Evolutionary conservation across 2,113 vertebrate genomes (phyloP), one percentile per base, ranked within the genome.

Genomic region (Eolophus roseicapilla): DNA sequence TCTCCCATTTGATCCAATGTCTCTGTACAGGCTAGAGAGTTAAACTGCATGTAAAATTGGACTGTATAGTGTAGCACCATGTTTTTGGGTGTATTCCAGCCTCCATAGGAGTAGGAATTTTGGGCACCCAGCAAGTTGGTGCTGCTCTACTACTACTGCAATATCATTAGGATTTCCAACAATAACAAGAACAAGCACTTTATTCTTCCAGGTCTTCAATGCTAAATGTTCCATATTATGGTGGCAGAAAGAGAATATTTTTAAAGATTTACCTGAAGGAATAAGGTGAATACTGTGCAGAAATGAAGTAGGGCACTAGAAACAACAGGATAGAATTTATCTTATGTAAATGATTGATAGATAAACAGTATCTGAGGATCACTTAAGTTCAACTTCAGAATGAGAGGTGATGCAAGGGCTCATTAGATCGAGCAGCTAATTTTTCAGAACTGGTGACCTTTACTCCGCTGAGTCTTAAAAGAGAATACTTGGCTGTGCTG

Each of bases 361-460:
- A 25, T 44, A 74, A 78, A 50, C 20, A 67, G 21, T 52, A 57
- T 65, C 50, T 78, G 33, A 71, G 47, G 73, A 37, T 90, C 28
- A 47, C 21, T 73, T 35, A 52, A 90, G 10, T 59, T 82, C 65
- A 80, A 2, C 19, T 95, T 92, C 23, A 64, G 28, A 86, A 81
- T 77, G 28, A 68, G 17, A 43, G 18, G 17, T 60, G 39, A 75
- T 83, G 29, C 39, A 75, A 35, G 24, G 9, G 23, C 55, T 92
- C 49, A 63, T 53, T 74, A 86, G 29, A 86, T 65, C 18, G 60
- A 75, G 50, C 10, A 80, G 60, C 62, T 85, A 25, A 18, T 82
- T 88, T 86, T 91, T 77, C 43, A 65, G 53, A 76, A 84, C 86
- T 14, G 1, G 41, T 93, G 94, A 95, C 49, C 59, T 93, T 93